Evolutionary conservation across 2,888 invertebrate genomes (phyloP).

Genomic region (Tipula confusa): DNA sequence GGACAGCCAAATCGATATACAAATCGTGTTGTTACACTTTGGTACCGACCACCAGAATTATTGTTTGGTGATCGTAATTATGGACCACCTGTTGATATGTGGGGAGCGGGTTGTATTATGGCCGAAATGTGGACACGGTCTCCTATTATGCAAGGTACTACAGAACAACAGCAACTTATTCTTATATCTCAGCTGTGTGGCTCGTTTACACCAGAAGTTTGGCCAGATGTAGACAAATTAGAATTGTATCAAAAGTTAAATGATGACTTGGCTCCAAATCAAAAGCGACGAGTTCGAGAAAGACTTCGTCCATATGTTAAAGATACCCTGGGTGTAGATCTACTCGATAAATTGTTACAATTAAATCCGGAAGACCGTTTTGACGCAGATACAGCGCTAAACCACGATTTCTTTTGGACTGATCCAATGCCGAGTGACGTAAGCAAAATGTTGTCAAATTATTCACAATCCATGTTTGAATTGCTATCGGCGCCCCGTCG

Average conservation of each 20-base stretch:
- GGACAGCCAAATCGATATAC: constrained; percentile 87
- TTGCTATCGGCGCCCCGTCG: constrained; percentile 76
- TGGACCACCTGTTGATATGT: constrained; percentile 94
- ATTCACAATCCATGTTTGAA: constrained; percentile 92
- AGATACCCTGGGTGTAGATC: constrained; percentile 86
- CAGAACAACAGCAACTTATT: constrained; percentile 93
- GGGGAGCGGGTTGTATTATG: constrained; percentile 99
- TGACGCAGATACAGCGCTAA: constrained; percentile 84
- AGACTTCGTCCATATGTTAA: constrained; percentile 84
- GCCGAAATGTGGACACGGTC: constrained; percentile 98
- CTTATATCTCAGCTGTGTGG: constrained; percentile 95
- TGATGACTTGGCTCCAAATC: constrained; percentile 81
- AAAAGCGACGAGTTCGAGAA: constrained; percentile 81
- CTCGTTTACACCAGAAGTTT: constrained; percentile 84
- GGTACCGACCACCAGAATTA: constrained; percentile 74
- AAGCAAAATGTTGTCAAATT: constrained; percentile 86
- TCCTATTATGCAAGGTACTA: constrained; percentile 93
- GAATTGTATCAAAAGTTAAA: constrained; percentile 71
- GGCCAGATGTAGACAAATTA: constrained; percentile 88
- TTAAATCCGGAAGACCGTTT: constrained; percentile 84
- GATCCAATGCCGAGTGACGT: constrained; percentile 93
- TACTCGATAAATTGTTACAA: constrained; percentile 85
- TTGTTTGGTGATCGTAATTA: constrained; percentile 85
- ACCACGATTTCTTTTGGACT: constrained; percentile 98
- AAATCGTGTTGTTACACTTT: constrained; percentile 95